Evolutionary conservation across 2,888 invertebrate genomes (phyloP).

Genomic region (Athalia circularis): DNA sequence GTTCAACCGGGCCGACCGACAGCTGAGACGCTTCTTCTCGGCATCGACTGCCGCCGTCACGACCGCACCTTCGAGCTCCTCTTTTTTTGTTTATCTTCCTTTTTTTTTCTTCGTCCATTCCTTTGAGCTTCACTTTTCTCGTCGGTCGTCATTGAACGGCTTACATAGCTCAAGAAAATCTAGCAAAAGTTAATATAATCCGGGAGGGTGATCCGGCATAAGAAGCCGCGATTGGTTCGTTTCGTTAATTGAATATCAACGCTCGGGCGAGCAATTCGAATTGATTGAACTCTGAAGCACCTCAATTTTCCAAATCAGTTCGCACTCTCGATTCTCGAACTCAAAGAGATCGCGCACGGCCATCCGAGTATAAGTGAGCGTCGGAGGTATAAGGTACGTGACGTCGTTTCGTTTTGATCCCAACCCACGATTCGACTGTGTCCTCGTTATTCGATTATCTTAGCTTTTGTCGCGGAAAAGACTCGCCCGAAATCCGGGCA

Average conservation of each 20-base stretch:
- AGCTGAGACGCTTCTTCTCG: conserved; percentile 39
- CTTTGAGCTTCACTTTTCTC: not conserved
- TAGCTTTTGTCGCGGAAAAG: conserved; percentile 47
- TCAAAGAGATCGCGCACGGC: conserved; percentile 25
- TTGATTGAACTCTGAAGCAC: conserved; percentile 20
- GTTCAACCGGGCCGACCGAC: conserved; percentile 17
- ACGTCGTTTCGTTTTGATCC: conserved; percentile 34
- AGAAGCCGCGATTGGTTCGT: conserved; percentile 17
- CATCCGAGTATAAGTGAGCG: conserved; percentile 18
- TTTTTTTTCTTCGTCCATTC: not conserved
- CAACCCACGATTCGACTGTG: conserved; percentile 26
- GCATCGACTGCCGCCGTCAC: conserved; percentile 15
- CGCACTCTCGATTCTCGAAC: conserved; percentile 9
- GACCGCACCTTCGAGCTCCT: not conserved
- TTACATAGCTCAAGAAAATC: conserved; percentile 6
- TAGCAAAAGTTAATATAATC: conserved; percentile 25
- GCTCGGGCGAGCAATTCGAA: conserved; percentile 6
- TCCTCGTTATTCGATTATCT: conserved; percentile 47
- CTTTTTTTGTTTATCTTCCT: conserved; percentile 7
- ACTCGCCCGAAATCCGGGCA: conserved; percentile 28
- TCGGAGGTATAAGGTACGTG: not conserved
- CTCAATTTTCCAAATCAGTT: conserved; percentile 40
- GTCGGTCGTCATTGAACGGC: not conserved
- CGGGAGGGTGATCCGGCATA: not conserved
- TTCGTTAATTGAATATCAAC: conserved; percentile 30